A percentile compares a stretch with the other conserved stretches of the same genome.
phyloP scores from a whole-genome alignment of 2,888 invertebrate species.

The Calliphora vomitoria region DNA sequence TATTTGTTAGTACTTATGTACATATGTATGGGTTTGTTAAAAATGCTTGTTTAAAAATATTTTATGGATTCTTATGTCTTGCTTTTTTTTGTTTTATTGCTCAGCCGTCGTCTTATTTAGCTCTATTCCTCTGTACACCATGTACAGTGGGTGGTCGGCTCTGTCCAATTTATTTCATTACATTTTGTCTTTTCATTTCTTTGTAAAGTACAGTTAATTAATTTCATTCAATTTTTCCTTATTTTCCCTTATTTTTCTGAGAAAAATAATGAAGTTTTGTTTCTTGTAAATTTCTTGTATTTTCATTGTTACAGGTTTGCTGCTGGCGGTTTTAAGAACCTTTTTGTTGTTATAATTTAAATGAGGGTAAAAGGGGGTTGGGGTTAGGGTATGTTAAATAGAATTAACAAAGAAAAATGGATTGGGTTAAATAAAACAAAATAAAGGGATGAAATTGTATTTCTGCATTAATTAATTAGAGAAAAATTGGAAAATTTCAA shows the following conservation, averaged over 20 bases:
- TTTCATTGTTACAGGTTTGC: conserved; percentile 35
- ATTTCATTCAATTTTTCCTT: conserved; percentile 60
- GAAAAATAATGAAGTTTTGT: conserved; percentile 54
- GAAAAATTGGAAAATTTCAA: background rate
- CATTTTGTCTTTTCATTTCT: conserved; percentile 10
- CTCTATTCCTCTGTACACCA: background rate
- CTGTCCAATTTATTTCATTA: background rate
- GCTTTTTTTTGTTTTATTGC: background rate
- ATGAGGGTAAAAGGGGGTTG: background rate
- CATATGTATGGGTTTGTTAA: background rate
- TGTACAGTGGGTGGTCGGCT: conserved; percentile 3
- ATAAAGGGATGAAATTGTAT: conserved; percentile 11
- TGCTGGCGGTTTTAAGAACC: background rate
- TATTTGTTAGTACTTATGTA: background rate
- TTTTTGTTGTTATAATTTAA: background rate
- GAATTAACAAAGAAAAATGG: conserved; percentile 40
- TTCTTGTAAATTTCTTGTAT: conserved; percentile 48
- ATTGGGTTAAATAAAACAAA: conserved; percentile 17
- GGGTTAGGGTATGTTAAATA: background rate
- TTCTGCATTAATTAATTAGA: background rate
- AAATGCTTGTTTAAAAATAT: conserved; percentile 29
- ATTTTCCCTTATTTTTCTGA: conserved; percentile 34
- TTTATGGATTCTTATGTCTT: conserved; percentile 36
- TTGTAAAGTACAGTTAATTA: conserved; percentile 66
- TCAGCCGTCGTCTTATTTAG: background rate